Evolutionary conservation across 2,113 vertebrate genomes (phyloP).

Genomic region (Leiothrix lutea): DNA sequence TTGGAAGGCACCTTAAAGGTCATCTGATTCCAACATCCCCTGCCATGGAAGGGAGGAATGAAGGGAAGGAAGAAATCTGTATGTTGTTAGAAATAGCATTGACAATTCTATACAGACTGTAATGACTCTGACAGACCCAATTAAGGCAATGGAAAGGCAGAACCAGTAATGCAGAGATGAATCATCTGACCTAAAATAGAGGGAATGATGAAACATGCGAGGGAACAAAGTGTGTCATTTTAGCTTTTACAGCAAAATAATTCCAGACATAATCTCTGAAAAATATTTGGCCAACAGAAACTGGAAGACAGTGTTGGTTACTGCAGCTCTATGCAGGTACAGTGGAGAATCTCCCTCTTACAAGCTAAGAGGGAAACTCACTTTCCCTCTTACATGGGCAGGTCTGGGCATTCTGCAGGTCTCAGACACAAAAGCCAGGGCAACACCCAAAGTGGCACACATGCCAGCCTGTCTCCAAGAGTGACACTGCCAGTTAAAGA

Average conservation of each 20-base stretch:
- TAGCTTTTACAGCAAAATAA: slow-evolving; percentile 21
- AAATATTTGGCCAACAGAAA: neutral
- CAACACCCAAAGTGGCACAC: neutral
- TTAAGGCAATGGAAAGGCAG: slow-evolving; percentile 52
- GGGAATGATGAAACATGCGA: slow-evolving; percentile 1
- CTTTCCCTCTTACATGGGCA: too few species aligned
- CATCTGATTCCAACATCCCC: neutral
- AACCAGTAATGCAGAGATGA: slow-evolving; percentile 53
- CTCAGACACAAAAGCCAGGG: neutral
- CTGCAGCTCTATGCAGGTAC: neutral
- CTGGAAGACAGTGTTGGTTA: neutral
- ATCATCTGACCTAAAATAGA: slow-evolving; percentile 61
- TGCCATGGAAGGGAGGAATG: neutral
- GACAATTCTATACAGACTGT: neutral
- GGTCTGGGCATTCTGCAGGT: neutral
- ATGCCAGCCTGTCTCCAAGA: neutral
- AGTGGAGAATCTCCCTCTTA: neutral
- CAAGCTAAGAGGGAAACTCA: too few species aligned
- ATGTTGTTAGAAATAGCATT: slow-evolving; percentile 7
- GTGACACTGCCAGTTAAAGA: neutral
- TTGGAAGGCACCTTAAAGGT: neutral
- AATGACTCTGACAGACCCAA: slow-evolving; percentile 20
- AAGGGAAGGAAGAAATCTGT: neutral
- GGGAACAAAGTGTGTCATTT: slow-evolving; percentile 47
- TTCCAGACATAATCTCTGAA: neutral